Percentiles rank a stretch among this genome's conserved stretches.
These are phyloP conservation scores for Ardeotis arabs DNA, from an alignment of 2,113 vertebrate species.

Conservation along the genomic window DNA sequence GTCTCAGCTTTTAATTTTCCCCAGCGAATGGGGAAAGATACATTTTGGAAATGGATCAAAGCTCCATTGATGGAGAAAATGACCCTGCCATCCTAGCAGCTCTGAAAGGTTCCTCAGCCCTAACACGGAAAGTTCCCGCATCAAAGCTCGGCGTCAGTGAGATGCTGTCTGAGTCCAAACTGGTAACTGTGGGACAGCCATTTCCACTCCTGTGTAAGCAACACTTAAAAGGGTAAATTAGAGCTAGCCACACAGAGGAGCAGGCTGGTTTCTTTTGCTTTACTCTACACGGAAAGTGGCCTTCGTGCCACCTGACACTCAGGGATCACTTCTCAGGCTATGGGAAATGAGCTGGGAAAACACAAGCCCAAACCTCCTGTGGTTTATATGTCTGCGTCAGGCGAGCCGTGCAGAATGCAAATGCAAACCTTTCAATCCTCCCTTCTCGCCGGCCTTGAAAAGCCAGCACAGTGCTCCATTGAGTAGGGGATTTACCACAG, in stretches of 20 bases:
- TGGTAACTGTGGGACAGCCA: not conserved
- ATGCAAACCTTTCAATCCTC: slow-evolving; percentile 58
- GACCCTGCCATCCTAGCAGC: not conserved
- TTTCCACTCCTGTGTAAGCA: slow-evolving; percentile 2
- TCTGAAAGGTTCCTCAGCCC: not conserved
- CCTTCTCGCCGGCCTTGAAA: slow-evolving; percentile 51
- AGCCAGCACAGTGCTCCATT: slow-evolving; percentile 64
- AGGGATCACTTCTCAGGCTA: slow-evolving; percentile 59
- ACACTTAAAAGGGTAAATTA: slow-evolving; percentile 22
- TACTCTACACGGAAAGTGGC: slow-evolving; percentile 11
- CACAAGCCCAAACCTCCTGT: slow-evolving; percentile 60
- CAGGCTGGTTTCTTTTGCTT: slow-evolving; percentile 25
- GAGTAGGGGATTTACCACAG: slow-evolving; percentile 59
- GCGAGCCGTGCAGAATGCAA: slow-evolving; percentile 53
- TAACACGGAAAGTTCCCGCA: not conserved
- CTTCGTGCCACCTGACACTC: slow-evolving; percentile 52
- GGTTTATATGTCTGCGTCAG: slow-evolving; percentile 54
- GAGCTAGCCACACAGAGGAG: not conserved
- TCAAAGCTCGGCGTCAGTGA: not conserved
- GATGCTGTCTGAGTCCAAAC: not conserved
- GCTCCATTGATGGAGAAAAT: not conserved
- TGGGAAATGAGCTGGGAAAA: slow-evolving; percentile 69
- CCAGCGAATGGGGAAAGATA: not conserved
- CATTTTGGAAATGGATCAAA: not conserved
- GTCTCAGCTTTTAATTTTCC: not conserved